phyloP scores from a whole-genome alignment of 2,888 invertebrate species.

The Ophioninae sp. region DNA sequence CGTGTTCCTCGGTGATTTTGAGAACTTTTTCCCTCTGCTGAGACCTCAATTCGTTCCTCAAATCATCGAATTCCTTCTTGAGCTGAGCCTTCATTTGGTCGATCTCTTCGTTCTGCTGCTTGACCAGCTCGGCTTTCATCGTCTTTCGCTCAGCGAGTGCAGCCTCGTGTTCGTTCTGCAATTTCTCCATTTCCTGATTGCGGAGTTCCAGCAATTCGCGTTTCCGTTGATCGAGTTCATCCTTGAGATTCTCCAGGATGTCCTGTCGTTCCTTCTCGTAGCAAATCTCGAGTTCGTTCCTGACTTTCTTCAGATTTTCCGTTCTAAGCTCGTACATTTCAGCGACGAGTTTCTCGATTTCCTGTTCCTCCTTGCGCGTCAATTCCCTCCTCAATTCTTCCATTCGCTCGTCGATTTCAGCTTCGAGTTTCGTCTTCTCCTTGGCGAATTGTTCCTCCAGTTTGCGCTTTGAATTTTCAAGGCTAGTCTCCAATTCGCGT shows the following conservation, averaged over 20 bases:
- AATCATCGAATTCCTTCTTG: constrained; percentile 78
- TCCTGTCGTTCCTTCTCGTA: constrained; percentile 80
- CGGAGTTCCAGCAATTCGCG: constrained; percentile 80
- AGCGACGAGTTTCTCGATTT: constrained; percentile 72
- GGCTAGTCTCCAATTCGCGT: constrained; percentile 83
- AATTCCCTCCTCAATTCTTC: constrained; percentile 82
- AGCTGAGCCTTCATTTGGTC: constrained; percentile 83
- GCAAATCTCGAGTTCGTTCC: constrained; percentile 77
- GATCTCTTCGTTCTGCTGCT: constrained; percentile 83
- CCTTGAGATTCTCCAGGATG: constrained; percentile 80
- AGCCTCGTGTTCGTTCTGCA: constrained; percentile 82
- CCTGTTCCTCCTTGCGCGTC: constrained; percentile 79
- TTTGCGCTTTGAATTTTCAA: constrained; percentile 78
- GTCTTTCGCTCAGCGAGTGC: constrained; percentile 78
- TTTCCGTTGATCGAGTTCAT: constrained; percentile 82
- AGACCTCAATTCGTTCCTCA: constrained; percentile 71
- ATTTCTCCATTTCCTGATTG: constrained; percentile 82
- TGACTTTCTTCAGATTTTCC: constrained; percentile 75
- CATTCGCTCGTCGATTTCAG: constrained; percentile 80
- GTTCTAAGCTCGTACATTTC: constrained; percentile 74
- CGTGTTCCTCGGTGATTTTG: constrained; percentile 80
- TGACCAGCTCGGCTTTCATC: constrained; percentile 73
- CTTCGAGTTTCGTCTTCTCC: constrained; percentile 81
- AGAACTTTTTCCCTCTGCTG: constrained; percentile 77
- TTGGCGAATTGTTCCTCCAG: constrained; percentile 80